Base-by-base conservation (phyloP, 2,888 invertebrate genomes). In the Craniophora ligustri region DNA sequence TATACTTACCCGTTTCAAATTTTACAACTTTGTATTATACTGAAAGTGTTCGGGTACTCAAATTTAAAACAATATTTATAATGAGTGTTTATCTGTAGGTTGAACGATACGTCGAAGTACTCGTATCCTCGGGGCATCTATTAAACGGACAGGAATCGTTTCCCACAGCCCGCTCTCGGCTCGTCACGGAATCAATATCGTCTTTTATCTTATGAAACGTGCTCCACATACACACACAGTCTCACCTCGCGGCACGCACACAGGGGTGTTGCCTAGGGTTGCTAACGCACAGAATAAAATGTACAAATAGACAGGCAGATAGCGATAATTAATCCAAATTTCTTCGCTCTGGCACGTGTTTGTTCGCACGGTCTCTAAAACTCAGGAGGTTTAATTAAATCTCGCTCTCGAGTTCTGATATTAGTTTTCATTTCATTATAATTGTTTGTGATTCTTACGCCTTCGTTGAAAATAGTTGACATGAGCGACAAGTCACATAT, bases 141-240 rank as follows among this genome's bases (percentile, higher is more conserved):
- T 89, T 90, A 90, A 86, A 82, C 81, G 83, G 87, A 84, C 89
- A 87, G 87, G 87, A 87, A 90, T 89, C 86, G 87, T 86, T 92
- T 92, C 92, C 89, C 92, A 92, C 91, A 90, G 90, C 86, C 80
- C 86, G 88, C 84, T 81, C 86, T 82, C 85, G 79, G 80, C 86
- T 87, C 91, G 91, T 91, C 91, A 92, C 92, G 92, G 89, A 92
- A 92, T 92, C 92, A 92, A 92, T 92, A 92, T 90, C 88, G 87
- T 85, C 91, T 92, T 91, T 92, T 93, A 92, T 92, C 90, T 92
- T 88, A 87, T 84, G 85, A 88, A 88, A 89, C 91, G 90, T 90
- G 91, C 87, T 87, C 84, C 82, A 88, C 86, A 90, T 88, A 87
- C 84, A 82, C 81, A 78, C 79, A 79, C 69, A 57, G 59, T 44